phyloP scores from a whole-genome alignment of 2,113 vertebrate genomes.

The Condylura cristata region DNA sequence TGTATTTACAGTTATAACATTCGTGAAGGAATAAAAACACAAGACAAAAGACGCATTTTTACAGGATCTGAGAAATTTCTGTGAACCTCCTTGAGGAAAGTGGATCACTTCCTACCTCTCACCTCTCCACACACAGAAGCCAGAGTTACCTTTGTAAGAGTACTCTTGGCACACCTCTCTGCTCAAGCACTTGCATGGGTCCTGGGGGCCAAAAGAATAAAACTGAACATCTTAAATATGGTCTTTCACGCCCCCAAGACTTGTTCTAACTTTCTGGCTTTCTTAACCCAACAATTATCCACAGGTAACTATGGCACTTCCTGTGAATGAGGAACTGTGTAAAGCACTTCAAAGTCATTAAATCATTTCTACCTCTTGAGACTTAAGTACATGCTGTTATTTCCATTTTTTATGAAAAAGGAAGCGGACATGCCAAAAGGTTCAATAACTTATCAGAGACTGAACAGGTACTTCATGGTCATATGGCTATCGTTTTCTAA shows the following conservation, averaged over 20 bases:
- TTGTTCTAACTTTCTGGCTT: background rate
- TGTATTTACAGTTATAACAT: background rate
- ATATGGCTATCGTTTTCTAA: too few relatives aligned
- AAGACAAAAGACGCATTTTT: background rate
- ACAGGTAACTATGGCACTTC: too few relatives aligned
- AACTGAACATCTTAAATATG: background rate
- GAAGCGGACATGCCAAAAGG: background rate
- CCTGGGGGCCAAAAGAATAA: background rate
- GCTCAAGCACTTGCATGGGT: background rate
- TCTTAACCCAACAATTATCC: background rate
- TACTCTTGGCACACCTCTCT: background rate
- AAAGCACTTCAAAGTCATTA: background rate
- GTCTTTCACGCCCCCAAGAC: background rate
- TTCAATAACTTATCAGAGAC: background rate
- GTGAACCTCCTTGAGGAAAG: background rate
- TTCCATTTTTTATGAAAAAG: background rate
- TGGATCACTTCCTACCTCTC: background rate
- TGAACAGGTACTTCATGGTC: too few relatives aligned
- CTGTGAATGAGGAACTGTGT: background rate
- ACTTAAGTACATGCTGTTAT: background rate
- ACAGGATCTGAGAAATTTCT: background rate
- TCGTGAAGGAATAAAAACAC: background rate
- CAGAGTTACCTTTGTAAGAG: background rate
- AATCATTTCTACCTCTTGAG: background rate
- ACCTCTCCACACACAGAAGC: background rate